Conservation (phyloP, 2,113 vertebrate species). For the Pachypanchax playfairii region DNA sequence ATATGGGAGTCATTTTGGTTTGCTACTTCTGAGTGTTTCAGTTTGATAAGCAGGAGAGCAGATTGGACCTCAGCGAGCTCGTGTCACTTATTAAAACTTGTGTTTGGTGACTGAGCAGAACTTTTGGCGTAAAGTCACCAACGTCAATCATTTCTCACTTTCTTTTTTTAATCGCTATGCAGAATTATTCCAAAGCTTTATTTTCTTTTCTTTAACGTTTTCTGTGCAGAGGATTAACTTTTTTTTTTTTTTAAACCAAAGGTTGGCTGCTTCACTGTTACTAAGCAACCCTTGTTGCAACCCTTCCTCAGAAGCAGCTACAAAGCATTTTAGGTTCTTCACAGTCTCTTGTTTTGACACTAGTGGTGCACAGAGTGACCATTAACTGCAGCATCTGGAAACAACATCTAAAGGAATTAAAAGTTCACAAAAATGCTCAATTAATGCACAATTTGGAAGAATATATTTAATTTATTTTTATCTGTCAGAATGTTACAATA, state of each 20-base stretch:
- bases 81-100: conserved; percentile 7
- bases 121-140: conserved; percentile 16
- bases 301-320: conserved; percentile 16
- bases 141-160: conserved; percentile 23
- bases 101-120: conserved; percentile 2
- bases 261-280: conserved; percentile 53
- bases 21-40: background rate
- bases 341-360: conserved; percentile 7
- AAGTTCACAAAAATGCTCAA: conserved; percentile 1
- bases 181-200: conserved; percentile 27
- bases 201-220: conserved; percentile 44
- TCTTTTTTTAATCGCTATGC: conserved; percentile 14
- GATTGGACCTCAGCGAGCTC: background rate
- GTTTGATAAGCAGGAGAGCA: background rate
- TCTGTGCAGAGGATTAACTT: conserved; percentile 51
- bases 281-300: conserved; percentile 57
- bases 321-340: conserved; percentile 19
- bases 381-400: background rate
- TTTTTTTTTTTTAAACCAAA: conserved; percentile 34
- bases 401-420: background rate
- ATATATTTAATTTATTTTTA: no score
- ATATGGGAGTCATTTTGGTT: no score
- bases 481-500: no score
- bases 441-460: background rate
- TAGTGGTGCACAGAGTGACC: background rate